phyloP scores from a whole-genome alignment of 2,888 invertebrate genomes.

The Heteromyza rotundicornis region DNA sequence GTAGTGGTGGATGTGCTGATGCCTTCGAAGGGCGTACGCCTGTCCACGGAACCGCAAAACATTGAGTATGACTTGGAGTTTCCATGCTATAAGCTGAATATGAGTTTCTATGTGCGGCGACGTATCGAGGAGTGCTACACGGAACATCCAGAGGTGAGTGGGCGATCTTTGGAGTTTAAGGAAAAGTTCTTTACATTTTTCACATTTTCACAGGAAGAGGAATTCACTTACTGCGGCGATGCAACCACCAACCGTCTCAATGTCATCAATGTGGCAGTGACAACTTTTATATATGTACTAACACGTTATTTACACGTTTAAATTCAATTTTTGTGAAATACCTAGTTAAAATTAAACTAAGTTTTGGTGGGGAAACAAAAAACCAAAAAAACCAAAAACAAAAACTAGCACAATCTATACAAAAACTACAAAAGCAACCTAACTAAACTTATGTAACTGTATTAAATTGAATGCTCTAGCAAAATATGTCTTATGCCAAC shows the following conservation, averaged over 20 bases:
- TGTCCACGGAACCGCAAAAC: slow-evolving; percentile 65
- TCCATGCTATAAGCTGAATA: slow-evolving; percentile 78
- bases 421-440: slow-evolving; percentile 20
- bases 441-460: slow-evolving; percentile 4
- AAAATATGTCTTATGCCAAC: slow-evolving; percentile 16
- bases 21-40: slow-evolving; percentile 62
- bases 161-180: neutral
- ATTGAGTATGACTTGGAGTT: slow-evolving; percentile 66
- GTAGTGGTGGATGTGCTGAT: slow-evolving; percentile 71
- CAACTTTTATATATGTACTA: slow-evolving; percentile 45
- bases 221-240: slow-evolving; percentile 59
- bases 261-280: slow-evolving; percentile 30
- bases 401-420: slow-evolving; percentile 42
- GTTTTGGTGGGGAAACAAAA: slow-evolving; percentile 23
- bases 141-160: slow-evolving; percentile 72
- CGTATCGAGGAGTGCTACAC: slow-evolving; percentile 79
- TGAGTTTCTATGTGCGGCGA: slow-evolving; percentile 73
- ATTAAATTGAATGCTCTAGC: neutral
- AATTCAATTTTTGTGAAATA: neutral
- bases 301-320: slow-evolving; percentile 47
- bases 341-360: neutral
- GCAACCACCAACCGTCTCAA: slow-evolving; percentile 46
- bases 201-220: slow-evolving; percentile 47
- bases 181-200: neutral
- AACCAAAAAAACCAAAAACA: no score